Evolutionary conservation across 23 tunicate species (phyloP), one percentile per base, ranked within the genome.

Genomic region (Halocynthia aurantium): DNA sequence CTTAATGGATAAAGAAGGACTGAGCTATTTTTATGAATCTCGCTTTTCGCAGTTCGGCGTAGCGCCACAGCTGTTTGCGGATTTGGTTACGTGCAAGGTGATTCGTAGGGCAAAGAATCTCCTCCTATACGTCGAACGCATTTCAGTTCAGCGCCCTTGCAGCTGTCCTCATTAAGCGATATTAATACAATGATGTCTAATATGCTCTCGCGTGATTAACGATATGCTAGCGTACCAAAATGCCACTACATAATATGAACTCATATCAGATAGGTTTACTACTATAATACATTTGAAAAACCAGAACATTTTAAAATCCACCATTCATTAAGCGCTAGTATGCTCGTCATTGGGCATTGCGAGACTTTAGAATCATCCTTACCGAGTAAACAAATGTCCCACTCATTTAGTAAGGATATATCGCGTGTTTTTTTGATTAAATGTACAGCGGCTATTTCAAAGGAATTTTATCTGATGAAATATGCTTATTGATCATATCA

Each of bases 11-110:
- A 74, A 74, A n/a, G 78, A 74, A 19, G 78, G 78, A 5, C 55
- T 74, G 64, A 50, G 78, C 8, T 65, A 54, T 74, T 54, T 74
- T 9, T 64, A 74, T 56, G 8, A 49, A 19, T 54, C 57, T 60
- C 62, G 81, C 49, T 91, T 91, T 56, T 75, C 86, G 6, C 97
- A 87, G 50, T 91, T 91, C 60, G 70, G 70, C 55, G 68, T 91
- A 57, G 53, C 77, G 52, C 84, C 77, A 2, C 75, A 73, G 61
- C 57, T 80, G 60, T 91, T 91, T 66, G 84, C 57, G 8, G 97
- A 91, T 6, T 76, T 91, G 11, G 87, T 91, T 50, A 74, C 82
- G 9, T 72, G 81, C 84, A 91, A 91, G 84, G 97, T 91, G 21
- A 17, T 20, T 68, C 13, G 12, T 22, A 61, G 40, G 17, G 22